These are phyloP conservation scores for Microtus obscurus DNA, from an alignment of 2,797 vertebrate genomes.

Conservation along the genomic window DNA sequence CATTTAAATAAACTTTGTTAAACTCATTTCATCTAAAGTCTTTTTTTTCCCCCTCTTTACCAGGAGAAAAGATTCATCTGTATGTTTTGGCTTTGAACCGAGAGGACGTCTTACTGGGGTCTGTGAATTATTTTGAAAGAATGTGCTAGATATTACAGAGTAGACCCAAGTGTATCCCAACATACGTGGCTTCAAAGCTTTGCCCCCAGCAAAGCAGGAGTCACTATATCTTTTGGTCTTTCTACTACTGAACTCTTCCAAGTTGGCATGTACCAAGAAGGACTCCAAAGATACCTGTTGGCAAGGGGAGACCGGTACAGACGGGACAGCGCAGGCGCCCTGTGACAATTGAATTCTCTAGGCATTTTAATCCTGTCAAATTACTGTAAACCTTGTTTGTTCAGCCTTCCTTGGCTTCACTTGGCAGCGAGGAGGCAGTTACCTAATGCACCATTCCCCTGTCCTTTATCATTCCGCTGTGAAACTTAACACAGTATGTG, in stretches of 20 bases:
- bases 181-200: neutral
- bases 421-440: constrained; percentile 22
- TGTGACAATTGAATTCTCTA: neutral
- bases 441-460: neutral
- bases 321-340: neutral
- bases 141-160: neutral
- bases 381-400: neutral
- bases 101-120: neutral
- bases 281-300: neutral
- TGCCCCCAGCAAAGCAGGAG: neutral
- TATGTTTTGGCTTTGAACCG: neutral
- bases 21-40: neutral
- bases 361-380: neutral
- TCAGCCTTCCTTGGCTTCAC: neutral
- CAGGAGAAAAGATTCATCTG: neutral
- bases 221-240: neutral
- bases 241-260: neutral
- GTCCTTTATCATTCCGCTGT: neutral
- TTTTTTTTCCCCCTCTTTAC: neutral
- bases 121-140: neutral
- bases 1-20: neutral
- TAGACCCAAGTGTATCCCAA: neutral
- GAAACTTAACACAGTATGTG: neutral
- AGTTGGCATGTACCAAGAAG: neutral
- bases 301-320: neutral